These are phyloP conservation scores for Rhinoptilus africanus DNA, from an alignment of 2,113 vertebrate species.

Conservation along the genomic window DNA sequence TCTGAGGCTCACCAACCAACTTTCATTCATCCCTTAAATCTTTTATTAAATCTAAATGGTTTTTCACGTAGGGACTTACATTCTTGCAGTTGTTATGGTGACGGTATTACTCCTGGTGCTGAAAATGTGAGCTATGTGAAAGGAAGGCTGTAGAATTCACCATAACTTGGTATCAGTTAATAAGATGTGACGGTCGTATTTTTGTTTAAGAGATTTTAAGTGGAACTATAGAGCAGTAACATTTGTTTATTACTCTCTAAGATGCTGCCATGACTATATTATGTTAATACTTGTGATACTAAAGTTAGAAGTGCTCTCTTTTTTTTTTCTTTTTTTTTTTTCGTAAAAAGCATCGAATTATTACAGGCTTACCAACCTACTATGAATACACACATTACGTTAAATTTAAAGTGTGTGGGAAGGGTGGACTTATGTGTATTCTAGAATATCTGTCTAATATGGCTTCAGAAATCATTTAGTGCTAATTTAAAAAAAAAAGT, in stretches of 20 bases:
- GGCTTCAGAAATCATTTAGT: neutral
- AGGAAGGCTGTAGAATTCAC: neutral
- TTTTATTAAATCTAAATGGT: neutral
- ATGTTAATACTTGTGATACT: neutral
- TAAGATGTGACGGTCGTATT: neutral
- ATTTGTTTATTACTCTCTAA: neutral
- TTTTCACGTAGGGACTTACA: neutral
- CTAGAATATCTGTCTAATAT: neutral
- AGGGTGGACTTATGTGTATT: rapidly evolving
- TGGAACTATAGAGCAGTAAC: neutral
- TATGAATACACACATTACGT: neutral
- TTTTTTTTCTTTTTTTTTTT: neutral
- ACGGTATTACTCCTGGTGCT: neutral
- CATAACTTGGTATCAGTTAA: rapidly evolving
- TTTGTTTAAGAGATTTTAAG: neutral
- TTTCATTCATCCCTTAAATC: neutral
- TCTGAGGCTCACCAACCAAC: neutral
- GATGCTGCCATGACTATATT: neutral
- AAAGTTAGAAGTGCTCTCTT: neutral
- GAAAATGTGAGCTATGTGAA: neutral
- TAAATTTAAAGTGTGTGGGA: neutral
- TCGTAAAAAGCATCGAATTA: neutral
- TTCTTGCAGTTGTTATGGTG: neutral
- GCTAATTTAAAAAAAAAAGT: neutral
- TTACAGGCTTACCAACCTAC: neutral